Percentiles rank a stretch among this genome's conserved stretches.
Evolutionary conservation across 2,797 vertebrate genomes (phyloP).

Genomic region (Phaenicophaeus curvirostris): DNA sequence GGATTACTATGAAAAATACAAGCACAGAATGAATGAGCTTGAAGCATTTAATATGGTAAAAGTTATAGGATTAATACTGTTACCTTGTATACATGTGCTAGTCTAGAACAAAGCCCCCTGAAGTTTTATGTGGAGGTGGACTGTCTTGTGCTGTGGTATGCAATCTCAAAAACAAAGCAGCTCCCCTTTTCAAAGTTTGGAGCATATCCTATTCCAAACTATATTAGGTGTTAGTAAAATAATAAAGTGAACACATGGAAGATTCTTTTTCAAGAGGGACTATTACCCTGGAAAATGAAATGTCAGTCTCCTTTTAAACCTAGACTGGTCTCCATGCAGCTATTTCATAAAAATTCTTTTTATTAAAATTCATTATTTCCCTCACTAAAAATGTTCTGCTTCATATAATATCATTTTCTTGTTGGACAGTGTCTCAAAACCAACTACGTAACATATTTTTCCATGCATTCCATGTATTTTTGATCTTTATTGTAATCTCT

Average conservation of each 20-base stretch:
- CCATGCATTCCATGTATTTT: conserved; percentile 33
- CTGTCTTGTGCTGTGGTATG: conserved; percentile 50
- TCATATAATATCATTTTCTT: conserved; percentile 56
- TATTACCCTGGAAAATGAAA: conserved; percentile 62
- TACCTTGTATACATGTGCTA: conserved; percentile 27
- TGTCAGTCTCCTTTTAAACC: conserved; percentile 71
- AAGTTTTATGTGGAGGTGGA: conserved; percentile 59
- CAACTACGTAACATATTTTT: conserved; percentile 24
- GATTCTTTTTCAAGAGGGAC: conserved; percentile 68
- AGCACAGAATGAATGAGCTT: conserved; percentile 86
- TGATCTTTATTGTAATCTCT: conserved; percentile 54
- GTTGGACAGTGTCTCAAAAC: conserved; percentile 51
- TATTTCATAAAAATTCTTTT: conserved; percentile 68
- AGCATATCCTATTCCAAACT: conserved; percentile 67
- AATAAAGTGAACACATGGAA: conserved; percentile 75
- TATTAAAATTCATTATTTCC: conserved; percentile 71
- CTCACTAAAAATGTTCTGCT: conserved; percentile 68
- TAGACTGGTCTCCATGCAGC: conserved; percentile 60
- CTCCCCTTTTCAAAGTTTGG: conserved; percentile 7
- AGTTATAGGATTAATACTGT: conserved; percentile 33
- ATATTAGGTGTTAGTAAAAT: conserved; percentile 75
- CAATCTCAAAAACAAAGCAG: conserved; percentile 61
- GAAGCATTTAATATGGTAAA: conserved; percentile 95
- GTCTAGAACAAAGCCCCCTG: conserved; percentile 50
- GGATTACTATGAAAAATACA: conserved; percentile 85